These are phyloP conservation scores for Polyommatus iphigenia DNA, from an alignment of 2,888 invertebrate genomes.

Conservation along the genomic window DNA sequence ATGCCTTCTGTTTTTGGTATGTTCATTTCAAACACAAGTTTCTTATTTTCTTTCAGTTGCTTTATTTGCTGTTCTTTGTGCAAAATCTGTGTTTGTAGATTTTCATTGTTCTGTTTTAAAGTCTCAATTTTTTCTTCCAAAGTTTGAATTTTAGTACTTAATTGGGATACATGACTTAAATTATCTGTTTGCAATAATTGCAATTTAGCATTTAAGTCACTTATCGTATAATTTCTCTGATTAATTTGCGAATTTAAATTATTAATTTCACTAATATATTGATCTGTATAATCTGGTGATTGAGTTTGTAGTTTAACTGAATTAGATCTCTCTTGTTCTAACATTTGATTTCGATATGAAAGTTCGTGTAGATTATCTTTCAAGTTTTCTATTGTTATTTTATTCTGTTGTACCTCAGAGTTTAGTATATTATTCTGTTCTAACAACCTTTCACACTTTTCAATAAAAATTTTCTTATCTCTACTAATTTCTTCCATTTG, in stretches of 20 bases:
- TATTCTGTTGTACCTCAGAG: slow-evolving; percentile 61
- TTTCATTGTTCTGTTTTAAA: slow-evolving; percentile 53
- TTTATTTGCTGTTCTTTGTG: slow-evolving; percentile 64
- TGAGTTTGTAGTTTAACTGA: slow-evolving; percentile 45
- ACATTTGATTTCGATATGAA: slow-evolving; percentile 57
- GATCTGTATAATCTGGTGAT: slow-evolving; percentile 70
- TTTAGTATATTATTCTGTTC: slow-evolving; percentile 69
- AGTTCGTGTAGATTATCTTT: slow-evolving; percentile 61
- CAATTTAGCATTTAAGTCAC: slow-evolving; percentile 55
- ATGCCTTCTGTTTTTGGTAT: slow-evolving; percentile 77
- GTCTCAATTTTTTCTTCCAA: slow-evolving; percentile 48
- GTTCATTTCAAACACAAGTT: slow-evolving; percentile 70
- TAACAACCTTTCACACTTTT: slow-evolving; percentile 71
- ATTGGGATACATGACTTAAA: slow-evolving; percentile 48
- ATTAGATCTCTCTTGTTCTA: slow-evolving; percentile 49
- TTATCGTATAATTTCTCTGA: slow-evolving; percentile 73
- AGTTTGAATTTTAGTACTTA: slow-evolving; percentile 52
- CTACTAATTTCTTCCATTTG: slow-evolving; percentile 72
- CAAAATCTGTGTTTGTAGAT: slow-evolving; percentile 50
- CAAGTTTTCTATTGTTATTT: slow-evolving; percentile 57
- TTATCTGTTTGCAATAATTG: slow-evolving; percentile 53
- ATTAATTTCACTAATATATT: slow-evolving; percentile 79
- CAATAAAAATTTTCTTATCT: slow-evolving; percentile 71
- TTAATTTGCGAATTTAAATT: slow-evolving; percentile 74
- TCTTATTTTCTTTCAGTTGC: slow-evolving; percentile 62